Conservation (phyloP, 2,113 vertebrate genomes). For the Paradoxurus hermaphroditus region DNA sequence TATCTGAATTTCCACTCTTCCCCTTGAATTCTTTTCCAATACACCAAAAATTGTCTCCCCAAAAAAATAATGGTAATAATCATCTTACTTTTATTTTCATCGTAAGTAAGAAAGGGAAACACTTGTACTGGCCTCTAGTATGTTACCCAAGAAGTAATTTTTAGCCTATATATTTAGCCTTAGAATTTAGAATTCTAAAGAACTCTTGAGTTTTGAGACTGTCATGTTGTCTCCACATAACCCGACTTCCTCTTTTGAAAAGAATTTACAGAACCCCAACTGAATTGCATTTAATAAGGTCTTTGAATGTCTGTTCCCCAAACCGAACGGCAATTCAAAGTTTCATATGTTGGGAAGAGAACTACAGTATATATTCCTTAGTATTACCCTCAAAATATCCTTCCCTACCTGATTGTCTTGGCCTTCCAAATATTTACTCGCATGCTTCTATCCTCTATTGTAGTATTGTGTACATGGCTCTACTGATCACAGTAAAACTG, state of each 20-base stretch:
- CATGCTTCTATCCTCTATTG: background rate
- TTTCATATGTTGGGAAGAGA: background rate
- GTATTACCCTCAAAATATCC: background rate
- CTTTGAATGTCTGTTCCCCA: background rate
- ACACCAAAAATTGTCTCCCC: background rate
- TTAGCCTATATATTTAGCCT: background rate
- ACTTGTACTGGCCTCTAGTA: background rate
- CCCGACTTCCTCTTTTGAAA: constrained; percentile 57
- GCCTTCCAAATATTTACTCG: background rate
- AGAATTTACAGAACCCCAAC: constrained; percentile 21
- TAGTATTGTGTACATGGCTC: rapidly evolving
- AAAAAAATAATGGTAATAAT: background rate
- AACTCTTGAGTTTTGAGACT: constrained; percentile 6
- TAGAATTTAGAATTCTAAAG: background rate
- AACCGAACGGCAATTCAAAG: constrained; percentile 7
- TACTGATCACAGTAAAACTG: background rate
- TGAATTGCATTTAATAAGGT: background rate
- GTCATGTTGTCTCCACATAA: background rate
- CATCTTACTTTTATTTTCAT: background rate
- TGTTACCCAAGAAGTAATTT: background rate
- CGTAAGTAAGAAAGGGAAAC: background rate
- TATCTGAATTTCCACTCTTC: background rate
- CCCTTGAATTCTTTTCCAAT: background rate
- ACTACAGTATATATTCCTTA: background rate
- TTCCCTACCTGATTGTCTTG: background rate